Conservation (phyloP, 2,888 invertebrate species). For the Operophtera brumata region DNA sequence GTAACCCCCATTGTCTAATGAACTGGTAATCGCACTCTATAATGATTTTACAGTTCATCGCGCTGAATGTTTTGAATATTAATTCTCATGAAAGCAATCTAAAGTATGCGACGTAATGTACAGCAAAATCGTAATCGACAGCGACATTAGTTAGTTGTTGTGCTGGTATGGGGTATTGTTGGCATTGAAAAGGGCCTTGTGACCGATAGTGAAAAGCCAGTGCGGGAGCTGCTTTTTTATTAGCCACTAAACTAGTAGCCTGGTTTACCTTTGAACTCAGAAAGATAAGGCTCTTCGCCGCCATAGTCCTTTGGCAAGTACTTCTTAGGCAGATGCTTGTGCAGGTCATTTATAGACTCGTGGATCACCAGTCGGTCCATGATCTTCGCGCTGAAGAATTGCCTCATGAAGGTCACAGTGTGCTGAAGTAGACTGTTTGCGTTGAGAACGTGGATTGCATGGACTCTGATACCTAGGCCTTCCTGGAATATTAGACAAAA, state of each 20-base stretch:
- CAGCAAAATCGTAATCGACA: no score
- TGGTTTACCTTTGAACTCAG: conserved; percentile 58
- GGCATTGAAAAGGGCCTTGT: no score
- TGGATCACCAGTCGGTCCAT: conserved; percentile 50
- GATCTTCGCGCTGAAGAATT: conserved; percentile 63
- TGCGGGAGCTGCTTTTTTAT: no score
- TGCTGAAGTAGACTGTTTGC: conserved; percentile 55
- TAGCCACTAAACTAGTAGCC: neutral
- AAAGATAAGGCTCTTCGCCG: conserved; percentile 50
- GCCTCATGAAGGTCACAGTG: conserved; percentile 54
- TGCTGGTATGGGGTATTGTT: no score
- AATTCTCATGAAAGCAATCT: no score
- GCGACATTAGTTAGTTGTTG: no score
- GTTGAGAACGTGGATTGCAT: conserved; percentile 68
- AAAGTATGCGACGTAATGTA: no score
- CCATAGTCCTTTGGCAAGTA: conserved; percentile 60
- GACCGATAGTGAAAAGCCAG: no score
- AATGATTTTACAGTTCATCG: no score
- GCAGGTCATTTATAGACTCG: conserved; percentile 51
- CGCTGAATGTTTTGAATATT: no score
- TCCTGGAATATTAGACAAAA: conserved; percentile 58
- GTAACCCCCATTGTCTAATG: no score
- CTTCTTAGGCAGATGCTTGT: conserved; percentile 43
- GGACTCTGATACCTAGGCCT: conserved; percentile 63
- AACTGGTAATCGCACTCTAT: no score